These are phyloP conservation scores for Morpho deidamia DNA, from an alignment of 2,888 invertebrate species.

Conservation along the genomic window DNA sequence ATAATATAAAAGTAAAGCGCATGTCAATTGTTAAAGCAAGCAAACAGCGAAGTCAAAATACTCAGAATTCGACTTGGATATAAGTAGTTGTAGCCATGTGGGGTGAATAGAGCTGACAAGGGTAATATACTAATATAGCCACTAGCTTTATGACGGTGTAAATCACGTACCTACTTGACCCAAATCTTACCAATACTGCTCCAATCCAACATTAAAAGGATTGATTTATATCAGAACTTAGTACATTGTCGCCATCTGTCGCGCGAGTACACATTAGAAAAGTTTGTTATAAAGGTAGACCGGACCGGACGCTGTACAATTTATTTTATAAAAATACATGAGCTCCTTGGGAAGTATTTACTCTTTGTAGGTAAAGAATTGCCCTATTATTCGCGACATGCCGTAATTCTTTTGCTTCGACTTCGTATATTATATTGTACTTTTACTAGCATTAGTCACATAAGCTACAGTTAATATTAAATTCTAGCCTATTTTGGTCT, in stretches of 20 bases:
- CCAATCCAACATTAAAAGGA: slow-evolving; percentile 7
- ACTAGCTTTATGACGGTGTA: slow-evolving; percentile 9
- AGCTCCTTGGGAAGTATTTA: not conserved
- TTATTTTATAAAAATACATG: slow-evolving; percentile 5
- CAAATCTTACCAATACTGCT: slow-evolving; percentile 7
- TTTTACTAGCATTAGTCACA: too few species aligned
- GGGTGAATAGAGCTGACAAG: not conserved
- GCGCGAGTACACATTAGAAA: slow-evolving; percentile 4
- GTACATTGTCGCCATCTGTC: slow-evolving; percentile 4
- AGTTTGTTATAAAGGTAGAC: slow-evolving; percentile 8
- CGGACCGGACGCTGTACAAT: slow-evolving; percentile 6
- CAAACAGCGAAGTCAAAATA: too few species aligned
- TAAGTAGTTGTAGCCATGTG: not conserved
- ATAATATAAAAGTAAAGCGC: too few species aligned
- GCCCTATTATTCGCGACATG: not conserved
- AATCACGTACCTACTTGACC: slow-evolving; percentile 13
- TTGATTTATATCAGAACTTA: slow-evolving; percentile 6
- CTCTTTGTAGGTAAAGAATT: not conserved
- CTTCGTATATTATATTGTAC: not conserved
- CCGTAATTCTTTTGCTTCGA: not conserved
- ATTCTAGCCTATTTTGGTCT: too few species aligned
- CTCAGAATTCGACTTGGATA: too few species aligned
- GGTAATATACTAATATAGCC: not conserved
- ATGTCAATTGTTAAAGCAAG: too few species aligned
- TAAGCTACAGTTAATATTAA: too few species aligned